Evolutionary conservation across 1,140 invertebrate genomes (phyloP), one percentile per base, ranked within the genome.

Genomic region (Meloidogyne floridensis): DNA sequence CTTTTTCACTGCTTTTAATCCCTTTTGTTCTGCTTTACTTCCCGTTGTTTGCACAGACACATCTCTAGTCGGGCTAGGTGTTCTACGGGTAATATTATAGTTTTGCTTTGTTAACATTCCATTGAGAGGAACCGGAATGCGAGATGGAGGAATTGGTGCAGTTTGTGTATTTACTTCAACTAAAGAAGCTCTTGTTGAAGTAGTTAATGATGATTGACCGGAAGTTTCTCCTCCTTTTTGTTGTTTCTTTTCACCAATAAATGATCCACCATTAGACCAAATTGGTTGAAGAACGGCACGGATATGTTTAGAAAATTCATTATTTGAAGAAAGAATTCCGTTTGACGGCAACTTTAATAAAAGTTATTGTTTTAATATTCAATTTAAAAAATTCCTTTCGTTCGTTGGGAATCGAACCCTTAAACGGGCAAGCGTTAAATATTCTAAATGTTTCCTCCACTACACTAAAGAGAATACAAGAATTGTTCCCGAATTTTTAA

Each of bases 81-180:
- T 65, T 65, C 59, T 65, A n/a, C 59, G 15, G 15, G 59, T 65
- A 65, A 65, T 65, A 65, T 65, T n/a, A 65, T n/a, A n/a, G n/a
- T 65, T 65, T 6, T 65, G 47, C 47, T 8, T 47, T 47, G 47
- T 65, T 65, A 65, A n/a, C 15, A 65, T 65, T 18, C 59, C 59
- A 65, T 18, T 18, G 59, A 65, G 59, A 65, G 59, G 59, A 65
- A 65, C n/a, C 59, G 59, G 59, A 65, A 65, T 65, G 59, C 59
- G 59, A 65, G 59, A 65, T 65, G 59, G 59, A 65, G 59, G 59
- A 15, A 65, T 65, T 65, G 59, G 59, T 5, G n/a, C 4, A 65
- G 59, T 65, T 65, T 65, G 59, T 65, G 59, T 65, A n/a, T n/a
- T 65, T 65, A 65, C 59, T 65, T 65, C 59, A 65, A n/a, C 7